Evolutionary conservation across 2,888 invertebrate species (phyloP), one percentile per base, ranked within the genome.

Genomic region (Cosmia trapezina): DNA sequence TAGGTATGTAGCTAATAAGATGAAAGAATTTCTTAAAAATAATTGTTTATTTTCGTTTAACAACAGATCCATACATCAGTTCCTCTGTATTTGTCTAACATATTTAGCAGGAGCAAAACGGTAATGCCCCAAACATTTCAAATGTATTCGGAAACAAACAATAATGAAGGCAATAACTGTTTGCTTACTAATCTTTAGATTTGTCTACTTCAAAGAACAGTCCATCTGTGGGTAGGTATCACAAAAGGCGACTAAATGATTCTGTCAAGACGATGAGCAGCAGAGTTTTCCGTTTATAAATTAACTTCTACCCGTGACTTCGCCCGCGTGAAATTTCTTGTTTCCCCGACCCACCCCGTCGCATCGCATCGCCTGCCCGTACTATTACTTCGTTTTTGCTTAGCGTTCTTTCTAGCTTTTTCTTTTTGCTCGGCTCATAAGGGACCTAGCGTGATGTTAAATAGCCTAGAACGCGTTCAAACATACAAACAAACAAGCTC

Each of bases 121-220:
- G 41, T 53, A 65, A 73, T 61, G 73, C 28, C 14, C 22, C 37
- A 76, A 80, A 80, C 76, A 76, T 80, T 61, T 79, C 76, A 64
- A 53, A 72, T 64, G n/a, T 54, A 17, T 60, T n/a, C 11, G 64
- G 60, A 61, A 76, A 73, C 43, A 73, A 65, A 80, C 74, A 61
- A 28, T 73, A 4, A 3, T 41, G 8, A 37, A 65, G n/a, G 11
- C 73, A 45, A 43, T 49, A 43, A 73, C 37, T 45, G 64, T 80
- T 73, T 80, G 60, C 28, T 60, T 76, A 37, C 17, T 19, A 11
- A 61, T 73, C 64, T 73, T 60, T 51, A 56, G 49, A 73, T 56
- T 80, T 45, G 73, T 28, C 14, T 54, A 28, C 49, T 80, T 76
- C 76, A 76, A 80, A 80, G 64, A 62, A 45, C 53, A 54, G 54